Percentiles rank a stretch among this genome's conserved stretches.
Conservation (phyloP, 2,888 invertebrate genomes). For the Pyrochroa serraticornis region DNA sequence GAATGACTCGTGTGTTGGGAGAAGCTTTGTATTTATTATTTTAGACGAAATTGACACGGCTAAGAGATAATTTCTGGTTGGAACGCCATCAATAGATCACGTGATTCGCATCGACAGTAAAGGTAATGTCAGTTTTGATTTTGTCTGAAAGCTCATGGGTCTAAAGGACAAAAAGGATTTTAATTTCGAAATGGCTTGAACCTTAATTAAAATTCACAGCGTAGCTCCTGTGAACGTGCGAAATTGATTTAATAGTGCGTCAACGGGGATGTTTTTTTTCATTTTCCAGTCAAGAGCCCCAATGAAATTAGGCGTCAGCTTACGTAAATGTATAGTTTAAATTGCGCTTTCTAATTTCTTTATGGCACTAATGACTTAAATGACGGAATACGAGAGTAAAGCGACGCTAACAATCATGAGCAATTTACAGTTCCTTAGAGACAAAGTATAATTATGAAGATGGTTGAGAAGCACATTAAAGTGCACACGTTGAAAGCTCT, state of each 20-base stretch:
- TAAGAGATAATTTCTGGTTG: neutral
- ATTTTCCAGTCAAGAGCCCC: too few relatives aligned
- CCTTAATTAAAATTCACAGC: neutral
- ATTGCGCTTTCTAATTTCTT: slow-evolving; percentile 31
- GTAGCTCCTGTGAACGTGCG: neutral
- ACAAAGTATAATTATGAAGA: slow-evolving; percentile 55
- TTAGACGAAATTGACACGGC: neutral
- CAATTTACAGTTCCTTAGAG: slow-evolving; percentile 51
- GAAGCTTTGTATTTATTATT: slow-evolving; percentile 17
- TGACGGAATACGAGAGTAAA: slow-evolving; percentile 35
- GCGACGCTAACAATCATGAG: slow-evolving; percentile 45
- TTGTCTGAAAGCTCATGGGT: neutral
- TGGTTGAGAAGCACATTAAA: slow-evolving; percentile 53
- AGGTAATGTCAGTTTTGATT: slow-evolving; percentile 11
- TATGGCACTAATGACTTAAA: slow-evolving; percentile 32
- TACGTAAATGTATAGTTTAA: slow-evolving; percentile 28
- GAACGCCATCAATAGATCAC: neutral
- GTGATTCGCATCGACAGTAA: too few relatives aligned
- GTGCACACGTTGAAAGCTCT: slow-evolving; percentile 54
- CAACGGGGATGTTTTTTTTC: neutral
- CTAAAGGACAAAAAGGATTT: neutral
- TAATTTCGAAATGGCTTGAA: neutral
- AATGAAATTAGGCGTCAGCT: slow-evolving; percentile 20
- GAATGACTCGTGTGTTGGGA: slow-evolving; percentile 27
- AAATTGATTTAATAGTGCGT: slow-evolving; percentile 1